phyloP scores from a whole-genome alignment of 2,113 vertebrate species.

The Oncorhynchus masou region DNA sequence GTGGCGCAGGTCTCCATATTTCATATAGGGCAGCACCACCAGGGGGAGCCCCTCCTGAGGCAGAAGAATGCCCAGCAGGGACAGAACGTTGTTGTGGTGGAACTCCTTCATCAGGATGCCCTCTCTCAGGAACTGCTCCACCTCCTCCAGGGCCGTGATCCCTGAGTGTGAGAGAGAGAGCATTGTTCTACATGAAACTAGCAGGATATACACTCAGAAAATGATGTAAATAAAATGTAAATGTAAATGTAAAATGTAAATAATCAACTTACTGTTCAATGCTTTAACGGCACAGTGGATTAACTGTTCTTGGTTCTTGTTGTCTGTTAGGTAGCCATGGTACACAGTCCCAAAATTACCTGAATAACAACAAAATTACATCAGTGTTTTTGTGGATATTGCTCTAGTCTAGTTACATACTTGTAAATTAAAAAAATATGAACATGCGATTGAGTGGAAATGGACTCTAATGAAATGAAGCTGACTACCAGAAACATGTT shows the following conservation, averaged over 20 bases:
- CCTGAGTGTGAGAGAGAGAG: conserved; percentile 57
- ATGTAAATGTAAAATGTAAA: no score
- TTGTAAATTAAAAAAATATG: not conserved
- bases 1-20: conserved; percentile 88
- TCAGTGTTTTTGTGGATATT: no score
- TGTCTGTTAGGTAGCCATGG: conserved; percentile 85
- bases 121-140: conserved; percentile 92
- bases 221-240: not conserved
- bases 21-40: conserved; percentile 92
- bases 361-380: conserved; percentile 46
- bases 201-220: no score
- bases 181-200: no score
- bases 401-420: no score
- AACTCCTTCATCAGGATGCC: conserved; percentile 96
- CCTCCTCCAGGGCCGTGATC: conserved; percentile 89
- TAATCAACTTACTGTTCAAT: conserved; percentile 80
- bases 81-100: conserved; percentile 87
- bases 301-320: conserved; percentile 66
- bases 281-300: conserved; percentile 93
- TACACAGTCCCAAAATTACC: conserved; percentile 96
- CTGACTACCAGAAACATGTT: not conserved
- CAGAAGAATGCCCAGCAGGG: conserved; percentile 86
- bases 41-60: conserved; percentile 86
- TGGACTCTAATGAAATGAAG: not conserved
- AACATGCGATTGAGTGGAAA: not conserved